Conservation (phyloP, 2,888 invertebrate species). For the Alviniconcha strummeri region DNA sequence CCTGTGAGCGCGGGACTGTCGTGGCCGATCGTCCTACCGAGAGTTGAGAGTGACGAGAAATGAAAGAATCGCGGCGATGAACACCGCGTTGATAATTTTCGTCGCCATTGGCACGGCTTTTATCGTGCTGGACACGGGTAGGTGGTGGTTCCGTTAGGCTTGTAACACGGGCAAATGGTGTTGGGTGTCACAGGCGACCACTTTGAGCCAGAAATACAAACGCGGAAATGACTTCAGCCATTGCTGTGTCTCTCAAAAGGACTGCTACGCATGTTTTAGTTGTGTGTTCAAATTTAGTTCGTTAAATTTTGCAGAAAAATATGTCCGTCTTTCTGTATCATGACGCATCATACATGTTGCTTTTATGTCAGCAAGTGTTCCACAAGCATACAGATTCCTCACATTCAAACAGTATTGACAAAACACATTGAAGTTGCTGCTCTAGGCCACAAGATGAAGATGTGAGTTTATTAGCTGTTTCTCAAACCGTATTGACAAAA, state of each 20-base stretch:
- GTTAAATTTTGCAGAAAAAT: not conserved
- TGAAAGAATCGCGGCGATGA: constrained; percentile 42
- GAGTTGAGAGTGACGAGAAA: constrained; percentile 34
- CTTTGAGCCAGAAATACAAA: not conserved
- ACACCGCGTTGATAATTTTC: constrained; percentile 45
- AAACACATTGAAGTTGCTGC: no score
- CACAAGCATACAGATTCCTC: no score
- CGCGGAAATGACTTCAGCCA: constrained; percentile 17
- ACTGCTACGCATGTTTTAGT: not conserved
- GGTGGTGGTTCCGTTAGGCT: constrained; percentile 82
- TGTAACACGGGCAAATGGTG: constrained; percentile 92
- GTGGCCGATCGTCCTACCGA: not conserved
- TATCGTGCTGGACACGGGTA: constrained; percentile 50
- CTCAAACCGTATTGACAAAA: no score
- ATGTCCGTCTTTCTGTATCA: not conserved
- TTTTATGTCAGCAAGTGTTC: not conserved
- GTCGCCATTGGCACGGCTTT: constrained; percentile 46
- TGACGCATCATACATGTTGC: not conserved
- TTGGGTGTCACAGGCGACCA: not conserved
- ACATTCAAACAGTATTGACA: no score
- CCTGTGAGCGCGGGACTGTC: constrained; percentile 35
- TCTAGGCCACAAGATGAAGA: no score
- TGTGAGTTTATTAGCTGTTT: no score
- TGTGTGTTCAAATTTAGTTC: not conserved
- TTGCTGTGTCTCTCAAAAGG: not conserved